A percentile compares a stretch with the other conserved stretches of the same genome.
Conservation (phyloP, 2,888 invertebrate species). For the Hirtodrosophila alboralis region DNA sequence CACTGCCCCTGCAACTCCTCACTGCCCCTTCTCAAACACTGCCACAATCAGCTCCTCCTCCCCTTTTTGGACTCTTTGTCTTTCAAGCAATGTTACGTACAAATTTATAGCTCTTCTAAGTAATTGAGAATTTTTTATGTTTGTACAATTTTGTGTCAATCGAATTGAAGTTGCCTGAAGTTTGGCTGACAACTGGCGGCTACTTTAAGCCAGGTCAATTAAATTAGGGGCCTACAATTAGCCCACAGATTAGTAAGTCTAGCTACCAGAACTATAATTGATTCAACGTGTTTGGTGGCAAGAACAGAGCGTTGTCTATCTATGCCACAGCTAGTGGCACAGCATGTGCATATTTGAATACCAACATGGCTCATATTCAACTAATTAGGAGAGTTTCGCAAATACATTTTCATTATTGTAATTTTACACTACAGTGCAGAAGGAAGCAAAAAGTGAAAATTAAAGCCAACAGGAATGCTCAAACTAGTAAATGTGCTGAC, state of each 20-base stretch:
- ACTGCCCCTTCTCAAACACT: background rate
- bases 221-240: constrained; percentile 17
- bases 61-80: background rate
- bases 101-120: constrained; percentile 59
- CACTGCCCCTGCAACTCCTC: too few species aligned
- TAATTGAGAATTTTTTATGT: constrained; percentile 61
- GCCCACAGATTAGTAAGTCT: constrained; percentile 9
- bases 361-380: constrained; percentile 77
- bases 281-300: background rate
- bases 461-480: too few species aligned
- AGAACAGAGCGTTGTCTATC: constrained; percentile 10
- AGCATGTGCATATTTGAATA: constrained; percentile 73
- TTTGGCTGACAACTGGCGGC: constrained; percentile 1
- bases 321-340: constrained; percentile 32
- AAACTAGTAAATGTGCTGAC: background rate
- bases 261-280: too few species aligned
- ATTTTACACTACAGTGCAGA: constrained; percentile 53
- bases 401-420: constrained; percentile 78
- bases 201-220: background rate
- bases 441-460: constrained; percentile 7
- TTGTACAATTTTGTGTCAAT: background rate
- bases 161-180: constrained; percentile 3
- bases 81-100: constrained; percentile 33
- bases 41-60: background rate
- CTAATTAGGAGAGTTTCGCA: constrained; percentile 75